A percentile compares a stretch with the other conserved stretches of the same genome.
These are phyloP conservation scores for Spizaetus ornatus DNA, from an alignment of 2,113 vertebrate genomes.

Conservation along the genomic window DNA sequence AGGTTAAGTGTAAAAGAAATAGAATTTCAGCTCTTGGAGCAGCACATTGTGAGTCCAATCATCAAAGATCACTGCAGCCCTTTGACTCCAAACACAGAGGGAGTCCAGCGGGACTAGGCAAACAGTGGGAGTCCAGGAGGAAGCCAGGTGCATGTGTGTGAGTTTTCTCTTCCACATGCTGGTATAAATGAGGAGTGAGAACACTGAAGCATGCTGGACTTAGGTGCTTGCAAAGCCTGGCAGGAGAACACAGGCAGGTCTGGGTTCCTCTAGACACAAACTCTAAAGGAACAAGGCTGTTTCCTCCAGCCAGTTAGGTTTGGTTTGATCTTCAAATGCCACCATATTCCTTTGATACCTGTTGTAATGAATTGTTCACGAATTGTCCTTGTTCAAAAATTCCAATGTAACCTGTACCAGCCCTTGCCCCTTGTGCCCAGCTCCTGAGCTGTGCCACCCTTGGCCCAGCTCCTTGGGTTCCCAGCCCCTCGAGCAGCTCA, in stretches of 20 bases:
- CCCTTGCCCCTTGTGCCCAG: background rate
- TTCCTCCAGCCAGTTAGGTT: background rate
- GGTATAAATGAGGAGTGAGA: background rate
- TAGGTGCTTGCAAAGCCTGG: background rate
- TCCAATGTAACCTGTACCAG: accelerated
- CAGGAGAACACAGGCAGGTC: background rate
- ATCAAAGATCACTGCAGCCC: background rate
- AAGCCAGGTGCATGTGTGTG: background rate
- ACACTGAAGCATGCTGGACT: background rate
- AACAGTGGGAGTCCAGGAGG: background rate
- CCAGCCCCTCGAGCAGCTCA: background rate
- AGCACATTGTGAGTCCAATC: background rate
- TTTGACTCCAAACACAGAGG: background rate
- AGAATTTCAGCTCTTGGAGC: background rate
- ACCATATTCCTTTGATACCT: background rate
- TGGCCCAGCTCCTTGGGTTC: background rate
- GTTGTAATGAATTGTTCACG: background rate
- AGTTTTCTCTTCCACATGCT: background rate
- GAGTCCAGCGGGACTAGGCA: background rate
- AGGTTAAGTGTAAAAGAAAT: background rate
- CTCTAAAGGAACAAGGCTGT: background rate
- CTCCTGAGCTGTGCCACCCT: background rate
- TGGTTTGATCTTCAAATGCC: background rate
- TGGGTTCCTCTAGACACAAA: background rate
- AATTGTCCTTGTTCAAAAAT: background rate